Conservation (phyloP, 2,797 vertebrate species). For the Triplophysa yarkandensis region DNA sequence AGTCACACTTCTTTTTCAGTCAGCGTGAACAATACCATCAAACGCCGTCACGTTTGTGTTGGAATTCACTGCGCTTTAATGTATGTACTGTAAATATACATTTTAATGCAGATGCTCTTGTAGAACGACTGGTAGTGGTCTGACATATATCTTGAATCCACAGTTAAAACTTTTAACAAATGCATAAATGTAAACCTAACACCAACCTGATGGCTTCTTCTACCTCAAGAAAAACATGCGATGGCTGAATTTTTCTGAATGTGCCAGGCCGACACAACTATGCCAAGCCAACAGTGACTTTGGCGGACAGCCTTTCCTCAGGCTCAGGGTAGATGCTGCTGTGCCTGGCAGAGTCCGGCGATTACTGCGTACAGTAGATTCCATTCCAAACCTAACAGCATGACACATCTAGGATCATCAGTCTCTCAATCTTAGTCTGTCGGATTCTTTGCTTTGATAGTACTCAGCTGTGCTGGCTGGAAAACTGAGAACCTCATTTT, state of each 20-base stretch:
- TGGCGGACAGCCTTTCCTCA: slow-evolving; percentile 35
- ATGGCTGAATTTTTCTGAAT: slow-evolving; percentile 24
- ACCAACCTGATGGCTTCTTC: slow-evolving; percentile 28
- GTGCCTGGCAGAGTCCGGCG: slow-evolving; percentile 34
- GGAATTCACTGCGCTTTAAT: slow-evolving; percentile 20
- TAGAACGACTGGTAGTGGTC: not conserved
- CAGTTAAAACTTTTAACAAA: not conserved
- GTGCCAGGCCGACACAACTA: slow-evolving; percentile 18
- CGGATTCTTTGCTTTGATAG: slow-evolving; percentile 31
- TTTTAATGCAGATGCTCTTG: not conserved
- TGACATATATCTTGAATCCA: not conserved
- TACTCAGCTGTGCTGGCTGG: slow-evolving; percentile 49
- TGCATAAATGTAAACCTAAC: not conserved
- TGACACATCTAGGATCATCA: slow-evolving; percentile 48
- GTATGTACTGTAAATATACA: slow-evolving; percentile 27
- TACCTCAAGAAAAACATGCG: slow-evolving; percentile 23
- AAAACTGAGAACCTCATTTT: slow-evolving; percentile 49
- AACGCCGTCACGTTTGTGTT: slow-evolving; percentile 32
- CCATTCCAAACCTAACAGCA: slow-evolving; percentile 43
- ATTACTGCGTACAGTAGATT: slow-evolving; percentile 49
- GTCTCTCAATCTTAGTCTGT: slow-evolving; percentile 36
- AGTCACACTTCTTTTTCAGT: slow-evolving; percentile 59
- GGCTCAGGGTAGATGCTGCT: slow-evolving; percentile 18
- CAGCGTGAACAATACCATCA: slow-evolving; percentile 40
- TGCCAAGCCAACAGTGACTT: slow-evolving; percentile 35